These are phyloP conservation scores for Osmerus eperlanus DNA, from an alignment of 2,113 vertebrate species.

Conservation along the genomic window DNA sequence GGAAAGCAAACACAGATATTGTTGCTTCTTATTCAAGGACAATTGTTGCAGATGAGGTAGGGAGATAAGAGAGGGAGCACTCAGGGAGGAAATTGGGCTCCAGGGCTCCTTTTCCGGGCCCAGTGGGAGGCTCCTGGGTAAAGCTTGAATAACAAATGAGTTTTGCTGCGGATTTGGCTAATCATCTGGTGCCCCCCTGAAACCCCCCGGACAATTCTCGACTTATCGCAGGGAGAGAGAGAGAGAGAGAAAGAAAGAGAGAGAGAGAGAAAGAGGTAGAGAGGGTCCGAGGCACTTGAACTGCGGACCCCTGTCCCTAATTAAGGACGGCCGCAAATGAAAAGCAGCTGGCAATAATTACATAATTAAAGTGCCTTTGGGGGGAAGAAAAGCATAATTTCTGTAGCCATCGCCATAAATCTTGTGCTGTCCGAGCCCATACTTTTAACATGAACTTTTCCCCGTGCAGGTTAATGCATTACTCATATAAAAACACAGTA, in stretches of 20 bases:
- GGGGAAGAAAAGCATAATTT: constrained; percentile 94
- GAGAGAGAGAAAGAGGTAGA: constrained; percentile 7
- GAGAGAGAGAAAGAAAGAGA: neutral
- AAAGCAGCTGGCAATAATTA: constrained; percentile 98
- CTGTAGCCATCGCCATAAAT: constrained; percentile 94
- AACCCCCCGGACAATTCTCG: constrained; percentile 64
- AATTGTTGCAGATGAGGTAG: constrained; percentile 58
- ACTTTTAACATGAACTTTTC: constrained; percentile 81
- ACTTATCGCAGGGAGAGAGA: constrained; percentile 61
- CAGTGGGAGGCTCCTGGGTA: constrained; percentile 61
- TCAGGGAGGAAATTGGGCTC: constrained; percentile 59
- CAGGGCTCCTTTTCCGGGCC: constrained; percentile 43
- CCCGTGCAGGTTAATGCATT: constrained; percentile 83
- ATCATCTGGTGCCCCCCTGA: constrained; percentile 59
- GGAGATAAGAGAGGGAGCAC: constrained; percentile 64
- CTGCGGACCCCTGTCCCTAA: constrained; percentile 78
- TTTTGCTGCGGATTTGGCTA: constrained; percentile 68
- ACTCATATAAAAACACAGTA: constrained; percentile 92
- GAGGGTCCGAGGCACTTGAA: constrained; percentile 70
- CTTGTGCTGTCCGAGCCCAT: constrained; percentile 90
- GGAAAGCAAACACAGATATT: constrained; percentile 58
- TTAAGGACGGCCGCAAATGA: constrained; percentile 86
- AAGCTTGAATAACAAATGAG: constrained; percentile 74
- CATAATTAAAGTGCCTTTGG: constrained; percentile 95
- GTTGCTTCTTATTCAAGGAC: constrained; percentile 44